Evolutionary conservation across 2,888 invertebrate species (phyloP), one percentile per base, ranked within the genome.

Genomic region (Caenorhabditis auriculariae): DNA sequence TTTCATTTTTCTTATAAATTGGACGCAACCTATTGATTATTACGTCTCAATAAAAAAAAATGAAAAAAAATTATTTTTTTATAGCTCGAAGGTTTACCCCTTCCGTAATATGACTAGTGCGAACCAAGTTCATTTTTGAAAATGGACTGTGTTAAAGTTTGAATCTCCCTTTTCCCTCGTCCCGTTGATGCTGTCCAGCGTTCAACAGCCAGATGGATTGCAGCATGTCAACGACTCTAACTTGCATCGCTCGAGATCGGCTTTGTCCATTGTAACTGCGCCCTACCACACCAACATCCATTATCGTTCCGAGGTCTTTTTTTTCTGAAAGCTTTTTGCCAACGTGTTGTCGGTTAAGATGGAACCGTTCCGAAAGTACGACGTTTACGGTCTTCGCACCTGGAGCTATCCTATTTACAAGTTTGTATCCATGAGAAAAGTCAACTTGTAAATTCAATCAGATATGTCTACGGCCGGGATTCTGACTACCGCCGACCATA

Each of bases 371-470:
- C 71, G 80, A 9, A 80, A 80, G 60, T 80, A 80, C 57, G 80
- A 80, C 54, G 76, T 80, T 5, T 80, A 79, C 61, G 76, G 77
- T 35, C 57, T 80, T 38, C 66, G 80, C 32, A 78, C 80, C 6
- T 80, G 80, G 80, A 75, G 77, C 27, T 79, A 80, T 57, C 78
- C 79, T 15, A 78, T 79, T 43, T 76, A 80, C 61, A 79, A 79
- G 78, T 78, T 38, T 46, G 67, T 54, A 38, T 37, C 23, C 17
- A 3, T 15, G 17, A 12, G 42, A n/a, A n/a, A n/a, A n/a, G n/a
- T n/a, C n/a, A n/a, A n/a, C n/a, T n/a, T n/a, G n/a, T n/a, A n/a
- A n/a, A n/a, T n/a, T n/a, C n/a, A n/a, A n/a, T 43, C 60, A 79
- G 80, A 63, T 80, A 80, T 57, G 72, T 80, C 32, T 73, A 80